Percentiles rank a stretch among this genome's conserved stretches.
phyloP scores from a whole-genome alignment of 53 echinoderm and acorn worm genomes.

The Luidia sarsii region DNA sequence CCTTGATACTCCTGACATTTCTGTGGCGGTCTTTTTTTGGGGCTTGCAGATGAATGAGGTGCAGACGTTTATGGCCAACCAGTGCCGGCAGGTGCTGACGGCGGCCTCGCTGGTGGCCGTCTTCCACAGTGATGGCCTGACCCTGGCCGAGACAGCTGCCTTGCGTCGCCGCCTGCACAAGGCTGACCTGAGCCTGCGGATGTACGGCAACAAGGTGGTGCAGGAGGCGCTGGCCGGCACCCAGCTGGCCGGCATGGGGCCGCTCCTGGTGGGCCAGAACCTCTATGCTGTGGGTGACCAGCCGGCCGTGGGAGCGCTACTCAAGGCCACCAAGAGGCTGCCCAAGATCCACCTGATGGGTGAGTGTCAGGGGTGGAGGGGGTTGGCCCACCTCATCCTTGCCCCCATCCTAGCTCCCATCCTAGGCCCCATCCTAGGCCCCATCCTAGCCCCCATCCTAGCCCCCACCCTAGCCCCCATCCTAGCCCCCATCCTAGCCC shows the following conservation, averaged over 20 bases:
- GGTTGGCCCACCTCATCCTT: too few relatives aligned
- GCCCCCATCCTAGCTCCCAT: too few relatives aligned
- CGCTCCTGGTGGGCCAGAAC: conserved; percentile 63
- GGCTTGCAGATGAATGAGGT: conserved; percentile 66
- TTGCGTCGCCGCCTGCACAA: conserved; percentile 69
- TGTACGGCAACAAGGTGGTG: conserved; percentile 45
- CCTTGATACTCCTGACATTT: background rate
- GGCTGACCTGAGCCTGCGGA: conserved; percentile 50
- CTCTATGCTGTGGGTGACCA: conserved; percentile 70
- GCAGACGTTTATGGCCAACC: conserved; percentile 67
- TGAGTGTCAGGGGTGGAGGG: too few relatives aligned
- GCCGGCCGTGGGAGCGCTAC: conserved; percentile 73
- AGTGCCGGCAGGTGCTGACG: conserved; percentile 40
- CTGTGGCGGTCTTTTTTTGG: background rate
- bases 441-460: too few relatives aligned
- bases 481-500: too few relatives aligned
- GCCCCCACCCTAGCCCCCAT: too few relatives aligned
- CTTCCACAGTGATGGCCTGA: conserved; percentile 73
- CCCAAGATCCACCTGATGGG: conserved; percentile 83
- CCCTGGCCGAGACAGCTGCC: conserved; percentile 34
- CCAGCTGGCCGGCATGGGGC: conserved; percentile 61
- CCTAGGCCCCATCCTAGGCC: too few relatives aligned
- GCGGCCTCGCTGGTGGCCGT: conserved; percentile 75
- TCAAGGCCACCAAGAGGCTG: conserved; percentile 71
- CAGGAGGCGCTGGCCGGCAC: conserved; percentile 62